Conservation (phyloP, 2,888 invertebrate species). For the Xanthia icteritia region DNA sequence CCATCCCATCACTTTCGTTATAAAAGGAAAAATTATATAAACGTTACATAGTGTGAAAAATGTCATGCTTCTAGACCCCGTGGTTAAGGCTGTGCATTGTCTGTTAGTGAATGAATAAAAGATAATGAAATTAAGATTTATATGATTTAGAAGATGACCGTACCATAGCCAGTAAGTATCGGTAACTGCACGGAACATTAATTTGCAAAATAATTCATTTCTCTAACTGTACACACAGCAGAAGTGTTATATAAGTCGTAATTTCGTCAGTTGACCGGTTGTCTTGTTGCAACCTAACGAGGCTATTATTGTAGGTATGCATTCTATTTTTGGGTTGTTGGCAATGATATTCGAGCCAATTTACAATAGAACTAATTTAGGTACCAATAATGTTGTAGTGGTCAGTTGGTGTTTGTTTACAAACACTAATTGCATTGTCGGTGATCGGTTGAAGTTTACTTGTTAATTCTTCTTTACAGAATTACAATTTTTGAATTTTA, state of each 20-base stretch:
- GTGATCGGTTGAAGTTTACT: not conserved
- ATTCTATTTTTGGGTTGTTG: conserved; percentile 22
- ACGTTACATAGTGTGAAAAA: no score
- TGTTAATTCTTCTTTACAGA: not conserved
- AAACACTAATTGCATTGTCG: not conserved
- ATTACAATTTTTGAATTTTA: no score
- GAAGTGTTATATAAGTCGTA: not conserved
- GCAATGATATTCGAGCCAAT: conserved; percentile 11
- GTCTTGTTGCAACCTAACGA: not conserved
- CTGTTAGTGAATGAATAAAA: no score
- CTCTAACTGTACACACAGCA: not conserved
- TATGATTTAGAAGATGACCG: no score
- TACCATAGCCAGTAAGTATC: no score
- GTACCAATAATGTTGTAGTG: not conserved
- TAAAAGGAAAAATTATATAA: no score
- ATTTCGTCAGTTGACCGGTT: not conserved
- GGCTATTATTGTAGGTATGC: conserved; percentile 20
- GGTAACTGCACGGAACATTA: not conserved
- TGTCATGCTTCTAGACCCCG: no score
- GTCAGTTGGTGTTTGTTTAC: conserved; percentile 23
- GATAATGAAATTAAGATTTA: no score
- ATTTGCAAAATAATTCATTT: not conserved
- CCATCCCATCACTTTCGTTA: no score
- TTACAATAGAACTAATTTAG: not conserved
- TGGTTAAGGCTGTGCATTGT: no score